Percentiles rank a stretch among this genome's conserved stretches.
phyloP scores from a whole-genome alignment of 1,140 invertebrate species.

The Acromyrmex charruanus region DNA sequence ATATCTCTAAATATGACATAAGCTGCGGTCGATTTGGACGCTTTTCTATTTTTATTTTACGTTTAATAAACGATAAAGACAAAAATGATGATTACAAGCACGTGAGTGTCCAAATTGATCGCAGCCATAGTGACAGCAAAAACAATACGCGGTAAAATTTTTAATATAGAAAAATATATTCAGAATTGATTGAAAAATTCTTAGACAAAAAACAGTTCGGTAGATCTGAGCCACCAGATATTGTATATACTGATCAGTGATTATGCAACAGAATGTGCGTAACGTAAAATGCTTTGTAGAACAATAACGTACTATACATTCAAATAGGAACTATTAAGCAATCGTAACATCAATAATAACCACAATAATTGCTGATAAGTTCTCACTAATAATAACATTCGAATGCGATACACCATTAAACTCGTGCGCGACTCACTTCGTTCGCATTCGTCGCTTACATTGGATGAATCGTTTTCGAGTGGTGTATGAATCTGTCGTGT shows the following conservation, averaged over 20 bases:
- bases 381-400: neutral
- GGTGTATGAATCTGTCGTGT: neutral
- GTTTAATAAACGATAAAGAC: no score
- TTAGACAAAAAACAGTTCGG: neutral
- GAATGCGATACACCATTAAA: neutral
- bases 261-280: neutral
- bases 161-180: neutral
- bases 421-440: neutral
- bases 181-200: neutral
- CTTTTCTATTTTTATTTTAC: no score
- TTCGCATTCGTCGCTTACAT: constrained; percentile 2
- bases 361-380: neutral
- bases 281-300: neutral
- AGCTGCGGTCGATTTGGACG: no score
- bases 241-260: neutral
- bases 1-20: neutral
- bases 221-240: neutral
- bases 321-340: neutral
- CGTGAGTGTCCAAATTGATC: no score
- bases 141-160: neutral
- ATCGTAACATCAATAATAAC: neutral
- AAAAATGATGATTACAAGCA: no score
- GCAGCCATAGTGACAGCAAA: neutral
- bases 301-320: constrained; percentile 8
- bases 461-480: constrained; percentile 49